A percentile compares a stretch with the other conserved stretches of the same genome.
Conservation (phyloP, 35 echinoderm and acorn worm species). For the Hemicentrotus pulcherrimus region DNA sequence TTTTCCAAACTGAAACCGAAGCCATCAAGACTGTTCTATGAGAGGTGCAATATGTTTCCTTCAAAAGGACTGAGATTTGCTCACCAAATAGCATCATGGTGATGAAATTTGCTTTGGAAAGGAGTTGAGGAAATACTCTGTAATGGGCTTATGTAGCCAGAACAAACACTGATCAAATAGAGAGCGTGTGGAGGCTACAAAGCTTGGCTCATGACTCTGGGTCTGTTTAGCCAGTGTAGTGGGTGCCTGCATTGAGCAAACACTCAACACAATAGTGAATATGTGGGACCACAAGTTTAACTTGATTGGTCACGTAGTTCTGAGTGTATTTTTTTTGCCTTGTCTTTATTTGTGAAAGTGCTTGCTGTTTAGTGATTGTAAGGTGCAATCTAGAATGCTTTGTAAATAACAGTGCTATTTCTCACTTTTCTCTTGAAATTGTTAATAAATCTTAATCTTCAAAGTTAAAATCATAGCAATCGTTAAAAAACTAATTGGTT, state of each 20-base stretch:
- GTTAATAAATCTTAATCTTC: neutral
- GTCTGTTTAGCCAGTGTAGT: neutral
- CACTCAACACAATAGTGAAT: neutral
- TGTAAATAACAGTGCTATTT: neutral
- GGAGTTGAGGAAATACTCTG: conserved; percentile 34
- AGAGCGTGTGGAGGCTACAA: conserved; percentile 25
- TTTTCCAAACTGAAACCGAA: neutral
- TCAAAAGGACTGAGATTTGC: neutral
- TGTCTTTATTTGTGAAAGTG: neutral
- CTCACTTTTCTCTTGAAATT: neutral
- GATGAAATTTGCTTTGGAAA: conserved; percentile 27
- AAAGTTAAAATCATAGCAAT: neutral
- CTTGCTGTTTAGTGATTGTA: conserved; percentile 1
- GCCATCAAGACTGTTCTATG: neutral
- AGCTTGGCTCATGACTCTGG: conserved; percentile 1
- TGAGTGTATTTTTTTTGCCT: neutral
- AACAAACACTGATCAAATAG: conserved; percentile 29
- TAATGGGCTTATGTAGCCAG: conserved; percentile 32
- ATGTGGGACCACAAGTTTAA: neutral
- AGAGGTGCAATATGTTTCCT: neutral
- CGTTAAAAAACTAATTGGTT: neutral
- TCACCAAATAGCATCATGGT: conserved; percentile 33
- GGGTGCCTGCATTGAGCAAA: neutral
- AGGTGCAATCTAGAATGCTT: neutral
- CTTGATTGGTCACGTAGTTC: conserved; percentile 10